Evolutionary conservation across 2,888 invertebrate species (phyloP).

Genomic region (Apomyelois bistriatella): DNA sequence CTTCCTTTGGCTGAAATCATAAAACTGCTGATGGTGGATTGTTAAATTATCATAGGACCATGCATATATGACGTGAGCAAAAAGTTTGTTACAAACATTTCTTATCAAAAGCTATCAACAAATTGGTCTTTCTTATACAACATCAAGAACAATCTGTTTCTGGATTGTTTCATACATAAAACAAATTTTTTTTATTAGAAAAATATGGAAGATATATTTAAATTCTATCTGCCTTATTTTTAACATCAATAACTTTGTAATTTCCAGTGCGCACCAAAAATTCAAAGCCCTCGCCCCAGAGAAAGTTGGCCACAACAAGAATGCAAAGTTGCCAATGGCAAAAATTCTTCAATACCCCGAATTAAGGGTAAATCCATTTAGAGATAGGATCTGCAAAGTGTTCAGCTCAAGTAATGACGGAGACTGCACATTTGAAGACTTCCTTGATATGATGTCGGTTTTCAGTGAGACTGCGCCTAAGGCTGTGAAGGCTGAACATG

Average conservation of each 20-base stretch:
- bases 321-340: constrained; percentile 90
- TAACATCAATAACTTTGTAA: constrained; percentile 14
- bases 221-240: neutral
- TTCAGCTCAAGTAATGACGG: constrained; percentile 94
- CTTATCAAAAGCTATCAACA: no score
- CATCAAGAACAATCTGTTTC: no score
- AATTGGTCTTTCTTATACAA: no score
- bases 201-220: no score
- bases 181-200: no score
- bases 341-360: constrained; percentile 93
- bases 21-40: no score
- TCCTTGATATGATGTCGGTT: constrained; percentile 98
- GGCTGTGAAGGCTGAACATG: constrained; percentile 96
- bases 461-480: constrained; percentile 95
- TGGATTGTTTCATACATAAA: no score
- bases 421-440: constrained; percentile 96
- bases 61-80: no score
- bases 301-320: constrained; percentile 92
- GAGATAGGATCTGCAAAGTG: constrained; percentile 94
- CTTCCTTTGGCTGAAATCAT: no score
- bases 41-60: no score
- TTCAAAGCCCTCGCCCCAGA: constrained; percentile 94
- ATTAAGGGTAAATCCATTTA: constrained; percentile 93
- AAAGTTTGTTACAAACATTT: no score
- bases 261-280: constrained; percentile 90